These are phyloP conservation scores for Pachymerium ferrugineum DNA, from an alignment of 2,888 invertebrate species.

Conservation along the genomic window DNA sequence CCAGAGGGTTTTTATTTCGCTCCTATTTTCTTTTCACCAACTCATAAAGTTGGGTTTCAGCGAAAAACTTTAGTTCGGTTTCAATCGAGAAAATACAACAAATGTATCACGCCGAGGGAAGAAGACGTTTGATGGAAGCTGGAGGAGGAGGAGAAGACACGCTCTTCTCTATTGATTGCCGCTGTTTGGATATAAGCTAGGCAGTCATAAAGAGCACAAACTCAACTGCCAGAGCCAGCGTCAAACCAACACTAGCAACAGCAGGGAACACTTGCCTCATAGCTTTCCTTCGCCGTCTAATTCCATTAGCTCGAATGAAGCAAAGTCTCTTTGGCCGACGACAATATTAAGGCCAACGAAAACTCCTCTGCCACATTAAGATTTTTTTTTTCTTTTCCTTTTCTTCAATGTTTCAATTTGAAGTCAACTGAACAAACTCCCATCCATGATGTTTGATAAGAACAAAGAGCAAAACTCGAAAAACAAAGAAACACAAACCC, in stretches of 20 bases:
- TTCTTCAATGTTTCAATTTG: constrained; percentile 12
- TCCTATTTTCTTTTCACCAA: neutral
- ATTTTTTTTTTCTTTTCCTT: neutral
- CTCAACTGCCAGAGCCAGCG: constrained; percentile 21
- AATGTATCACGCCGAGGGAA: constrained; percentile 18
- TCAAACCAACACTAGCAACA: constrained; percentile 18
- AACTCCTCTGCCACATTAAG: constrained; percentile 8
- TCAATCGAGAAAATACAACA: constrained; percentile 21
- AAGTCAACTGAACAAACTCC: constrained; percentile 5
- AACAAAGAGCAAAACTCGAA: neutral
- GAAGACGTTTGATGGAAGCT: constrained; percentile 15
- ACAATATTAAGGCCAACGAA: constrained; percentile 14
- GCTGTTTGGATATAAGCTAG: constrained; percentile 21
- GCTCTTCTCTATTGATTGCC: constrained; percentile 16
- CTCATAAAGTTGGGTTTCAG: neutral
- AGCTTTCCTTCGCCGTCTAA: constrained; percentile 18
- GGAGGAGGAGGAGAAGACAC: neutral
- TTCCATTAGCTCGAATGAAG: constrained; percentile 21
- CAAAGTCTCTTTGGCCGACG: constrained; percentile 17
- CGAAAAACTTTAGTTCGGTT: constrained; percentile 17
- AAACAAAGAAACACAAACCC: neutral
- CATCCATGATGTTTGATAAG: constrained; percentile 11
- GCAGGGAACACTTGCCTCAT: constrained; percentile 18
- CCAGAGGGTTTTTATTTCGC: neutral
- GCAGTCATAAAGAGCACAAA: constrained; percentile 21